These are phyloP conservation scores for Pentalonia nigronervosa DNA, from an alignment of 1,140 invertebrate species.

Conservation along the genomic window DNA sequence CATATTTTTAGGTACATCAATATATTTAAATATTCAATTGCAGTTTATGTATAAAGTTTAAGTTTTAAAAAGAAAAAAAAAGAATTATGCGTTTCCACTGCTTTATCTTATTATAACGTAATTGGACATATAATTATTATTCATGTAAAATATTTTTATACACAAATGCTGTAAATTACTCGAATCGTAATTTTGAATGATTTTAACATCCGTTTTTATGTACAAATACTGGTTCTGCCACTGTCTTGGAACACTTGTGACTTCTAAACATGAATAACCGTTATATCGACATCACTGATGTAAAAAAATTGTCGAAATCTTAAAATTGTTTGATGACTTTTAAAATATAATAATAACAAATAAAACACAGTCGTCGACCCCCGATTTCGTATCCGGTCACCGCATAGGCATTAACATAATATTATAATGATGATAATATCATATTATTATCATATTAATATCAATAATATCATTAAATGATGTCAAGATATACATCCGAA, in stretches of 20 bases:
- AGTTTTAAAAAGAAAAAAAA: too few relatives aligned
- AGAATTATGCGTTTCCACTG: too few relatives aligned
- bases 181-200: neutral
- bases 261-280: neutral
- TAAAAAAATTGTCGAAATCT: neutral
- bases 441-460: neutral
- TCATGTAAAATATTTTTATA: too few relatives aligned
- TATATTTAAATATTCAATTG: too few relatives aligned
- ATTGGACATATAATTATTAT: too few relatives aligned
- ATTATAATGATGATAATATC: neutral
- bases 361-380: neutral
- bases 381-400: neutral
- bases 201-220: neutral
- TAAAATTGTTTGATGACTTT: neutral
- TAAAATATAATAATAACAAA: neutral
- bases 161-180: neutral
- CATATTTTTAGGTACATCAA: too few relatives aligned
- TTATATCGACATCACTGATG: neutral
- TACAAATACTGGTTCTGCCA: neutral
- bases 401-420: neutral
- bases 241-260: neutral
- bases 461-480: neutral
- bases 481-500: neutral
- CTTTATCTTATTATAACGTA: too few relatives aligned
- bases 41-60: too few relatives aligned